Conservation (phyloP, 2,797 vertebrate genomes). For the Mus caroli region DNA sequence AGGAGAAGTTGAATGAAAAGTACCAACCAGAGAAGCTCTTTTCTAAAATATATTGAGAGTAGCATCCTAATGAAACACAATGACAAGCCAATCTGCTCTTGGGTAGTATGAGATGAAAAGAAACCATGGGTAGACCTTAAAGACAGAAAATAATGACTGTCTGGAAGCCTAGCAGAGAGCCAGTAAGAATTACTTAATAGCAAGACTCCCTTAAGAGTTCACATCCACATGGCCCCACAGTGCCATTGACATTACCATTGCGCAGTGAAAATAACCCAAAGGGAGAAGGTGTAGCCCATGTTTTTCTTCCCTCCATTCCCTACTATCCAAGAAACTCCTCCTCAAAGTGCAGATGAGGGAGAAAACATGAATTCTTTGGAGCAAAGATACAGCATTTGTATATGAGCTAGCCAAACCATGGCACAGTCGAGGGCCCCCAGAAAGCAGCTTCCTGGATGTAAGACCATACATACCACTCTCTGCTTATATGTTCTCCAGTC, state of each 20-base stretch:
- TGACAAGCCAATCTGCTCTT: background rate
- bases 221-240: background rate
- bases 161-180: background rate
- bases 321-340: constrained; percentile 15
- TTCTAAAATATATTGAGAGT: background rate
- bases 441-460: background rate
- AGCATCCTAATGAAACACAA: background rate
- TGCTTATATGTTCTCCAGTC: background rate
- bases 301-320: background rate
- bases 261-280: background rate
- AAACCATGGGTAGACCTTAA: background rate
- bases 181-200: background rate
- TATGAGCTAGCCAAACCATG: background rate
- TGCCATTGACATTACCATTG: too few relatives aligned
- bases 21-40: background rate
- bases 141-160: background rate
- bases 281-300: background rate
- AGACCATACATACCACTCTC: too few relatives aligned
- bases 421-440: background rate
- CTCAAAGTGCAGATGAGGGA: background rate
- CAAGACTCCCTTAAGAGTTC: background rate
- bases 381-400: background rate
- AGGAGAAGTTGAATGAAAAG: background rate
- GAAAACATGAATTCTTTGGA: background rate
- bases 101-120: background rate